Conservation (phyloP, 2,888 invertebrate genomes). For the Aspidapion aeneum region DNA sequence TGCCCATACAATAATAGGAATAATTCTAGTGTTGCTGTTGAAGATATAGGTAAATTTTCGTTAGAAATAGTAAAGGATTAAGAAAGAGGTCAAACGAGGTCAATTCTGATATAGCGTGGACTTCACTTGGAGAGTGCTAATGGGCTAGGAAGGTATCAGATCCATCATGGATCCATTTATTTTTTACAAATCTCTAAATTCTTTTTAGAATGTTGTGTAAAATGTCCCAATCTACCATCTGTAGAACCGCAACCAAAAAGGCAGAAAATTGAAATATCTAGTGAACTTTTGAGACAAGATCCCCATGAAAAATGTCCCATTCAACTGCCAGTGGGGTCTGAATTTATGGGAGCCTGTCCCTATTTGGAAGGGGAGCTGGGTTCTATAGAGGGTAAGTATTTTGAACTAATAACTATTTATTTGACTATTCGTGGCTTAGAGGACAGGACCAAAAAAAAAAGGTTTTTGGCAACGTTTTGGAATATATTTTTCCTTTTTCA, state of each 20-base stretch:
- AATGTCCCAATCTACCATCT: constrained; percentile 26
- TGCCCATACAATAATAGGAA: constrained; percentile 43
- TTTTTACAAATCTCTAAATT: too few relatives aligned
- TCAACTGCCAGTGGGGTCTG: constrained; percentile 51
- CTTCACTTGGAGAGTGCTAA: too few relatives aligned
- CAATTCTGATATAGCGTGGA: too few relatives aligned
- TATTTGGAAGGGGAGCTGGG: constrained; percentile 46
- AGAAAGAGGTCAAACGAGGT: too few relatives aligned
- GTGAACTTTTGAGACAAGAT: constrained; percentile 38
- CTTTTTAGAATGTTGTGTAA: constrained; percentile 29
- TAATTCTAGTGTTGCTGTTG: constrained; percentile 21
- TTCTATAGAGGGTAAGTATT: background rate
- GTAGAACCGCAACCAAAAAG: constrained; percentile 37
- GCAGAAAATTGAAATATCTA: constrained; percentile 35
- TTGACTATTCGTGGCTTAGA: too few relatives aligned
- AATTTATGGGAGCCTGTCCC: constrained; percentile 58
- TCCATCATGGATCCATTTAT: too few relatives aligned
- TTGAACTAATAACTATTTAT: background rate
- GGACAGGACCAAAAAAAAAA: too few relatives aligned
- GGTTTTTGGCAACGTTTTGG: too few relatives aligned
- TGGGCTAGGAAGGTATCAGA: too few relatives aligned
- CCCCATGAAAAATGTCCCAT: constrained; percentile 49
- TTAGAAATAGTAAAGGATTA: too few relatives aligned
- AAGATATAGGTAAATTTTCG: constrained; percentile 26
- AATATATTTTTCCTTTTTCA: too few relatives aligned